phyloP scores from a whole-genome alignment of 2,888 invertebrate genomes.

The Sylvicola cinctus region DNA sequence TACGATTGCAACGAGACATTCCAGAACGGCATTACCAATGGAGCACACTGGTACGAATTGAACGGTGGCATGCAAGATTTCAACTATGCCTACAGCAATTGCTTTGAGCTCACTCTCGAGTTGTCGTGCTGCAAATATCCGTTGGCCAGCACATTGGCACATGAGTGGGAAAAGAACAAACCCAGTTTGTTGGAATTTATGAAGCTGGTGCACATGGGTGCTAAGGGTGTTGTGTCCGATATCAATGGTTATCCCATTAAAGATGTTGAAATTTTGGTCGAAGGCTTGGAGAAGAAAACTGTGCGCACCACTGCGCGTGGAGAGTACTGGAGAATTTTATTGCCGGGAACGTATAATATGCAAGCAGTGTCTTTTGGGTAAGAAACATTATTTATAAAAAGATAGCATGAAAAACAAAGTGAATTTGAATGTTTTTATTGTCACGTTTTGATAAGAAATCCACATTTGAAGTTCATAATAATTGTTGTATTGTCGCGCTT shows the following conservation, averaged over 20 bases:
- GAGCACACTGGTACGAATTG: conserved; percentile 80
- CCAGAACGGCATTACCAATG: conserved; percentile 67
- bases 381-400: no score
- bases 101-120: conserved; percentile 93
- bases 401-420: no score
- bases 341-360: conserved; percentile 70
- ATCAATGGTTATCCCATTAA: conserved; percentile 23
- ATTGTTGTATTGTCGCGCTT: no score
- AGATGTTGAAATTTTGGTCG: conserved; percentile 55
- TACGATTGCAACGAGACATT: conserved; percentile 57
- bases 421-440: neutral
- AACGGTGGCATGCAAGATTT: conserved; percentile 96
- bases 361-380: conserved; percentile 55
- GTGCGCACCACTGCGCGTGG: conserved; percentile 61
- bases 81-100: conserved; percentile 88
- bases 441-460: conserved; percentile 3
- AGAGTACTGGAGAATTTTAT: conserved; percentile 83
- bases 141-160: conserved; percentile 37
- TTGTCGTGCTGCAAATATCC: conserved; percentile 94
- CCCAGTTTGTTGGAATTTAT: conserved; percentile 67
- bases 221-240: conserved; percentile 29
- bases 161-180: conserved; percentile 73
- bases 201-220: conserved; percentile 57
- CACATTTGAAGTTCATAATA: neutral
- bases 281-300: conserved; percentile 55